Evolutionary conservation across 2,113 vertebrate genomes (phyloP).

Genomic region (Pedetes capensis): DNA sequence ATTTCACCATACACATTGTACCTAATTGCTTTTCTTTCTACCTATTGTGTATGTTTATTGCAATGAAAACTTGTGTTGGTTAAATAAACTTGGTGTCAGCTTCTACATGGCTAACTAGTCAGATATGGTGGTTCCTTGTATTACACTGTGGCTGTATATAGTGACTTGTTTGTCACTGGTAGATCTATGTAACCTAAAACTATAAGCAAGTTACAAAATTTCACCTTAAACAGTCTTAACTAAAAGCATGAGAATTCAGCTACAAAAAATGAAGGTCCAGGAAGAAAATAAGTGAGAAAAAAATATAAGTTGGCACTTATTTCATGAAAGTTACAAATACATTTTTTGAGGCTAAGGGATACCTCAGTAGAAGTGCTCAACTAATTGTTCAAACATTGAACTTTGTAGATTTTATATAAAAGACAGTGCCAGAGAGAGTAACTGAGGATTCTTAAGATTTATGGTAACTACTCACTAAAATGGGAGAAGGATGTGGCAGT

Average conservation of each 20-base stretch:
- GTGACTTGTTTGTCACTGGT: background rate
- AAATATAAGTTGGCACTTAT: background rate
- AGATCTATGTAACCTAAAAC: background rate
- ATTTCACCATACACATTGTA: background rate
- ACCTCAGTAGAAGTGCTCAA: background rate
- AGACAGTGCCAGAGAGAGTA: background rate
- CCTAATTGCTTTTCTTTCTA: background rate
- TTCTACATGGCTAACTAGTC: background rate
- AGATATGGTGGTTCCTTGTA: background rate
- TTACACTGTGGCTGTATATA: too few species aligned
- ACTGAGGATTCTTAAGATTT: background rate
- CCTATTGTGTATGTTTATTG: background rate
- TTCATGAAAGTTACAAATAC: background rate
- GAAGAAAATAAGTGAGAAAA: background rate
- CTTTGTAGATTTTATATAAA: background rate
- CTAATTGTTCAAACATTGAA: background rate
- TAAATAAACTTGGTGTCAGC: background rate
- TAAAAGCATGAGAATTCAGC: background rate
- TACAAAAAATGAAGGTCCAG: background rate
- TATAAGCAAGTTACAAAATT: conserved; percentile 5
- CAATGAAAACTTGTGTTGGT: background rate
- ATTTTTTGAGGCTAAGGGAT: background rate
- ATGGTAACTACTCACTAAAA: background rate
- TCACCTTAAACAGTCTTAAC: background rate
- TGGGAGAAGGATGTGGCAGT: too few species aligned